Evolutionary conservation across 2,888 invertebrate genomes (phyloP).

Genomic region (Drosophila fulvimacula): DNA sequence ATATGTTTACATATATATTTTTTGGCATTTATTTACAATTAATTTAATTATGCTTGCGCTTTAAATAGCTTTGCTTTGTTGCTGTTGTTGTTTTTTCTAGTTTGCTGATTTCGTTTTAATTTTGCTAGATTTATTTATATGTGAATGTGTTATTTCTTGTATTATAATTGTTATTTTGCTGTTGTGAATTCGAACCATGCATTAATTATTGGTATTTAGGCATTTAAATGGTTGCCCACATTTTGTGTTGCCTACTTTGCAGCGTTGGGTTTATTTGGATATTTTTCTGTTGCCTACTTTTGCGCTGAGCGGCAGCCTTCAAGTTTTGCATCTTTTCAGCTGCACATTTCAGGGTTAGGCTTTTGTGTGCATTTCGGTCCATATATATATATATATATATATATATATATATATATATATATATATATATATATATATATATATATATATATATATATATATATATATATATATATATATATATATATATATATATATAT

Average conservation of each 20-base stretch:
- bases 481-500: not conserved
- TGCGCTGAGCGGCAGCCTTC: slow-evolving; percentile 47
- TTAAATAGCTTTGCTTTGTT: slow-evolving; percentile 24
- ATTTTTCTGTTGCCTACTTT: slow-evolving; percentile 29
- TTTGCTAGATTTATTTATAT: slow-evolving; percentile 12
- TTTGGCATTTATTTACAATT: slow-evolving; percentile 52
- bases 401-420: too few species aligned
- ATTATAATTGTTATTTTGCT: slow-evolving; percentile 21
- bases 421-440: slow-evolving; percentile 12
- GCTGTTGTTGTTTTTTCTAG: slow-evolving; percentile 10
- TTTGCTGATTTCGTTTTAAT: slow-evolving; percentile 22
- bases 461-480: slow-evolving; percentile 7
- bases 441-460: slow-evolving; percentile 19
- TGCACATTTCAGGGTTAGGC: slow-evolving; percentile 56
- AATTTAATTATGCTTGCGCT: slow-evolving; percentile 53
- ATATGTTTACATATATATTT: not conserved
- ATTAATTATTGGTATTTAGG: slow-evolving; percentile 14
- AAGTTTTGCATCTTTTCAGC: slow-evolving; percentile 24
- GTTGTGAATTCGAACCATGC: slow-evolving; percentile 29
- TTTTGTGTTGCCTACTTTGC: slow-evolving; percentile 25
- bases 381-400: not conserved
- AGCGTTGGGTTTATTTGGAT: slow-evolving; percentile 6
- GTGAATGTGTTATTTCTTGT: not conserved
- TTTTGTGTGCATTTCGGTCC: slow-evolving; percentile 50
- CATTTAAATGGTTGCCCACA: slow-evolving; percentile 18